Evolutionary conservation across 2,888 invertebrate genomes (phyloP).

Genomic region (Morpho deidamia): DNA sequence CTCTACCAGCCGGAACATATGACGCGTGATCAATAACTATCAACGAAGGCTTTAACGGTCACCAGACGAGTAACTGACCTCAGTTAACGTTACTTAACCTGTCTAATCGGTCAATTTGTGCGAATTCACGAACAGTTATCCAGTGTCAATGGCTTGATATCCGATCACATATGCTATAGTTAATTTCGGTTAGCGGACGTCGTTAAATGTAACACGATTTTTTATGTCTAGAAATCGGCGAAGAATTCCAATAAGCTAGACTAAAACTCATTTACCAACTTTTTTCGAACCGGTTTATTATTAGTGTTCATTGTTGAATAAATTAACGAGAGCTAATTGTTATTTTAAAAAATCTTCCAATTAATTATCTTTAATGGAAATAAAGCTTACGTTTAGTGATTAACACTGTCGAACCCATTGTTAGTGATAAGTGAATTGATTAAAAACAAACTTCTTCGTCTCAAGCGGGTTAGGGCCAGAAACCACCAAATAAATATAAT

Average conservation of each 20-base stretch:
- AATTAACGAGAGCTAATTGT: not conserved
- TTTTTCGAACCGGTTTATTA: not conserved
- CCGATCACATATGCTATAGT: not conserved
- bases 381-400: slow-evolving; percentile 1
- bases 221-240: not conserved
- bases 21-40: slow-evolving; percentile 22
- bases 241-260: no score
- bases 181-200: not conserved
- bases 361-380: not conserved
- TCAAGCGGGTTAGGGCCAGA: slow-evolving; percentile 5
- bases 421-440: slow-evolving; percentile 5
- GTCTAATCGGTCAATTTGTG: slow-evolving; percentile 22
- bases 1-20: slow-evolving; percentile 23
- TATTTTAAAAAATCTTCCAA: not conserved
- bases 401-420: slow-evolving; percentile 5
- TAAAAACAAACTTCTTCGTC: slow-evolving; percentile 9
- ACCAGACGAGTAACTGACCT: slow-evolving; percentile 25
- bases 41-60: slow-evolving; percentile 19
- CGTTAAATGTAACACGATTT: not conserved
- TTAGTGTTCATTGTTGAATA: not conserved
- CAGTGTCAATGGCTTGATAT: not conserved
- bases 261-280: no score
- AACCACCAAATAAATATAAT: slow-evolving; percentile 7
- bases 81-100: slow-evolving; percentile 26
- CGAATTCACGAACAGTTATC: slow-evolving; percentile 17